A percentile compares a stretch with the other conserved stretches of the same genome.
These are phyloP conservation scores for Chymomyza procnemis DNA, from an alignment of 2,888 invertebrate species.

Conservation along the genomic window DNA sequence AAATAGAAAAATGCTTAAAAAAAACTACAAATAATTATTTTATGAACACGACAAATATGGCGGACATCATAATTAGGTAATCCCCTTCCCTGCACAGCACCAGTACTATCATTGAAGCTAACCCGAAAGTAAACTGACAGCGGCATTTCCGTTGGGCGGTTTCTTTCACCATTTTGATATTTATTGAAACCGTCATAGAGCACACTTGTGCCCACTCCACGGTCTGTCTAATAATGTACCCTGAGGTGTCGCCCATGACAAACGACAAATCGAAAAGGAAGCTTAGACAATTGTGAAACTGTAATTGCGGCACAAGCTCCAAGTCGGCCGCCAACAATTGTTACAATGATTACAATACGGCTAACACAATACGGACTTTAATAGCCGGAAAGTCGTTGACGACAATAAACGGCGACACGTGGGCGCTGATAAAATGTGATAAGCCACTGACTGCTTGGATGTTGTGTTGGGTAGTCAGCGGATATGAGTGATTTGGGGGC, in stretches of 20 bases:
- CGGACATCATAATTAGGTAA: slow-evolving; percentile 54
- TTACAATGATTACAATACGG: slow-evolving; percentile 39
- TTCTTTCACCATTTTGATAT: not conserved
- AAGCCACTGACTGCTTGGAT: slow-evolving; percentile 23
- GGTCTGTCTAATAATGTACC: not conserved
- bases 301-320: slow-evolving; percentile 51
- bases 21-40: slow-evolving; percentile 37
- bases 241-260: slow-evolving; percentile 36
- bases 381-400: slow-evolving; percentile 64
- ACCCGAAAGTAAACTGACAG: slow-evolving; percentile 59
- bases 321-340: slow-evolving; percentile 8
- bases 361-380: slow-evolving; percentile 30
- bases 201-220: not conserved
- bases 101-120: not conserved
- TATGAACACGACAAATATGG: slow-evolving; percentile 46
- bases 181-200: not conserved
- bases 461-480: slow-evolving; percentile 36
- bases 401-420: slow-evolving; percentile 62
- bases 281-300: slow-evolving; percentile 47
- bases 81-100: not conserved
- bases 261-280: slow-evolving; percentile 47
- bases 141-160: slow-evolving; percentile 46
- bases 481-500: slow-evolving; percentile 74
- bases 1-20: too few relatives aligned
- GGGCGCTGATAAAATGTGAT: slow-evolving; percentile 57